phyloP scores from a whole-genome alignment of 2,888 invertebrate genomes.

The Tolmerus cingulatus region DNA sequence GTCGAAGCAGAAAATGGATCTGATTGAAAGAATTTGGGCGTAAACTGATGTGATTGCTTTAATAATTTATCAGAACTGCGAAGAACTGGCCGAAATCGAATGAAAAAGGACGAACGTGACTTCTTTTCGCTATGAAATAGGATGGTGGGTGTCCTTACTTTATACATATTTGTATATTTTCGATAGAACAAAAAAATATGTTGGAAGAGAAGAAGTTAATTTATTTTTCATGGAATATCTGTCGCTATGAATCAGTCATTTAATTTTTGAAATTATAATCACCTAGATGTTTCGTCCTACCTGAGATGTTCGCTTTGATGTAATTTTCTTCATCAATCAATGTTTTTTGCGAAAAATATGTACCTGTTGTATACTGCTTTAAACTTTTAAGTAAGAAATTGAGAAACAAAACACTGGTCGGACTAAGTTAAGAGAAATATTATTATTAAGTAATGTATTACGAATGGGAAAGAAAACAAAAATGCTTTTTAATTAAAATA shows the following conservation, averaged over 20 bases:
- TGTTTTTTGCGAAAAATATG: not conserved
- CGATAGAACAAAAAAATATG: not conserved
- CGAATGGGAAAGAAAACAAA: too few species aligned
- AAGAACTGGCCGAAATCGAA: not conserved
- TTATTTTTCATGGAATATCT: not conserved
- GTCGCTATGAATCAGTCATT: not conserved
- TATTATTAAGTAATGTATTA: too few species aligned
- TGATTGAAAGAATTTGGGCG: conserved; percentile 37
- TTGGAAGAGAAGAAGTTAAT: not conserved
- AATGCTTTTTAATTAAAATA: too few species aligned
- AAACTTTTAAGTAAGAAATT: too few species aligned
- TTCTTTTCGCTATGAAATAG: not conserved
- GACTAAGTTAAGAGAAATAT: too few species aligned
- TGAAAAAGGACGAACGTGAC: conserved; percentile 6
- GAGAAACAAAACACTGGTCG: too few species aligned
- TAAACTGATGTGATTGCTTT: conserved; percentile 33
- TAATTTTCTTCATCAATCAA: not conserved
- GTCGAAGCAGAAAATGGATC: conserved; percentile 2
- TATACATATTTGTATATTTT: not conserved
- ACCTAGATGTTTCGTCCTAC: not conserved
- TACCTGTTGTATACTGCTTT: not conserved
- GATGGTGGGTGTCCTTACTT: not conserved
- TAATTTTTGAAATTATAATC: not conserved
- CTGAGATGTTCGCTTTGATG: not conserved
- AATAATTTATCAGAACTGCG: conserved; percentile 10